These are phyloP conservation scores for Alcedo atthis DNA, from an alignment of 2,797 vertebrate species.

Conservation along the genomic window DNA sequence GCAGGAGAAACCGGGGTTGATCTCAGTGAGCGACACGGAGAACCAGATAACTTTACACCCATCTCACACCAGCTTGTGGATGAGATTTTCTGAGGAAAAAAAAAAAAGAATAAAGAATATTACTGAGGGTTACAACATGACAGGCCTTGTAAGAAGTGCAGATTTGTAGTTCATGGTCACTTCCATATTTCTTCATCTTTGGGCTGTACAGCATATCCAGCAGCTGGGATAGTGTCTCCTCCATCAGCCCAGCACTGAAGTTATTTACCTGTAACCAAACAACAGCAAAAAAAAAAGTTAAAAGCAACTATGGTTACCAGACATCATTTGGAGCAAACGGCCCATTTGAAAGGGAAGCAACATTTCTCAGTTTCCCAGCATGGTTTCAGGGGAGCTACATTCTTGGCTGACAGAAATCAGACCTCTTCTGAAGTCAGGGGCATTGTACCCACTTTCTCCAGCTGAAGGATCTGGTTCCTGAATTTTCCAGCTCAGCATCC, in stretches of 20 bases:
- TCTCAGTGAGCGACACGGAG: neutral
- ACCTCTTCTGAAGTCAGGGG: neutral
- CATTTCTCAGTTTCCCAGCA: neutral
- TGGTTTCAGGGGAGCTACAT: neutral
- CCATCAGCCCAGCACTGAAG: neutral
- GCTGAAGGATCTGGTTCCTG: accelerated
- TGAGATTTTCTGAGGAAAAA: neutral
- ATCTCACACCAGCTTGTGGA: neutral
- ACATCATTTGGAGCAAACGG: neutral
- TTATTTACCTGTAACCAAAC: neutral
- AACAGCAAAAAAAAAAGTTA: neutral
- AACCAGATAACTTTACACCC: neutral
- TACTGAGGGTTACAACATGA: neutral
- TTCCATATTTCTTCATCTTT: neutral
- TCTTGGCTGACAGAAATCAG: neutral
- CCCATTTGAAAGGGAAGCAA: neutral
- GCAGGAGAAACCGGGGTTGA: neutral
- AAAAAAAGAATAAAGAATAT: neutral
- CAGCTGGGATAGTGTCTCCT: neutral
- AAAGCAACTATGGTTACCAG: neutral
- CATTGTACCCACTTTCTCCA: neutral
- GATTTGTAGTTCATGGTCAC: neutral
- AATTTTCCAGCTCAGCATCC: neutral
- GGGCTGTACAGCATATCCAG: neutral
- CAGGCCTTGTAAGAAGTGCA: neutral